phyloP scores from a whole-genome alignment of 2,113 vertebrate genomes.

The Sapajus apella region DNA sequence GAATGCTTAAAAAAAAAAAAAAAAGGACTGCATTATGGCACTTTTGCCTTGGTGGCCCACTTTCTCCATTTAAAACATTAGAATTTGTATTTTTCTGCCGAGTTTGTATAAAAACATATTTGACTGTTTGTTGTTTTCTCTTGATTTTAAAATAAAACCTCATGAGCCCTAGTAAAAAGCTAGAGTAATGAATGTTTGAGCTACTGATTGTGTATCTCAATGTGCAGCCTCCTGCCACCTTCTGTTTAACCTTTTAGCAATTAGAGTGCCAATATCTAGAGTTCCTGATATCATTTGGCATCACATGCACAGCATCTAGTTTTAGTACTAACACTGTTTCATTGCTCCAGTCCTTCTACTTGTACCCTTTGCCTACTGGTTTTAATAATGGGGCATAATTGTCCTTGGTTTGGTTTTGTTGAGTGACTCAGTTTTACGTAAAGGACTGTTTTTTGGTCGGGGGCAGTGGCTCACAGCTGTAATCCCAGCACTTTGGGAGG shows the following conservation, averaged over 20 bases:
- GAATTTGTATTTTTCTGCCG: background rate
- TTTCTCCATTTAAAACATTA: background rate
- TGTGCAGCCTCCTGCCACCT: background rate
- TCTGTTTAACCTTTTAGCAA: background rate
- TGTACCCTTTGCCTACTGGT: background rate
- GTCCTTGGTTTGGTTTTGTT: background rate
- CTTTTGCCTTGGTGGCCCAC: background rate
- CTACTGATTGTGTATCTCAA: background rate
- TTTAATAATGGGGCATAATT: background rate
- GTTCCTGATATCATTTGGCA: background rate
- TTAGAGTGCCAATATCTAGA: background rate
- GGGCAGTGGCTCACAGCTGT: too few relatives aligned
- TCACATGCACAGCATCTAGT: background rate
- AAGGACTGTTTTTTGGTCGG: background rate
- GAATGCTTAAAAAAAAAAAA: background rate
- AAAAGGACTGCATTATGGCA: background rate
- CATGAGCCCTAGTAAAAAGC: background rate
- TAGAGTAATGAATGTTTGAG: background rate
- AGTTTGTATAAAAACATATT: conserved; percentile 17
- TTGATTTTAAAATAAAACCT: conserved; percentile 39
- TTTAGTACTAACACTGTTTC: background rate
- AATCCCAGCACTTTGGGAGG: too few relatives aligned
- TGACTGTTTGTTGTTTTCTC: background rate
- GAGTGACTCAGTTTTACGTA: background rate
- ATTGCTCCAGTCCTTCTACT: too few relatives aligned